Conservation (phyloP, 2,113 vertebrate species). For the Asarcornis scutulata region DNA sequence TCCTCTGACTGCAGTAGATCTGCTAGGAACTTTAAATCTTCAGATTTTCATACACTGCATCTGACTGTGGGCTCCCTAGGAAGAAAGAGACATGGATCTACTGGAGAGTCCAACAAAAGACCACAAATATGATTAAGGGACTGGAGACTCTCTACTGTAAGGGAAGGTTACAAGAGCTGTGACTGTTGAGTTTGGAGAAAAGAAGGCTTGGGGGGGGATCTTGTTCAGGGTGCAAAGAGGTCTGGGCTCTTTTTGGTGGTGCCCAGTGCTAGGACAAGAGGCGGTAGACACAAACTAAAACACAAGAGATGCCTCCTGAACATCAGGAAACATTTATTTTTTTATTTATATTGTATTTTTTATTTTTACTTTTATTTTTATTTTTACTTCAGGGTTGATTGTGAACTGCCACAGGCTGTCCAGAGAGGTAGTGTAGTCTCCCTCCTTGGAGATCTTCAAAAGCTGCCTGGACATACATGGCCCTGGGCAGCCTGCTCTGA, state of each 20-base stretch:
- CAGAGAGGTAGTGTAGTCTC: neutral
- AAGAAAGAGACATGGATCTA: neutral
- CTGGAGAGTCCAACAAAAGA: neutral
- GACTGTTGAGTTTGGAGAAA: neutral
- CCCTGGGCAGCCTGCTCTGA: neutral
- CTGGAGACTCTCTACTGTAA: neutral
- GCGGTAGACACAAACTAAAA: no score
- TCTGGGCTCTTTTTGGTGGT: neutral
- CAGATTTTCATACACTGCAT: neutral
- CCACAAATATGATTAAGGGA: neutral
- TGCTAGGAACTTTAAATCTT: neutral
- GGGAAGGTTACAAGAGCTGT: neutral
- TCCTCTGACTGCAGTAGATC: fast-evolving
- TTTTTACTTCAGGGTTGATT: neutral
- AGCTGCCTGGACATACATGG: neutral
- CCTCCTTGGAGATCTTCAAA: neutral
- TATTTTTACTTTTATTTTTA: neutral
- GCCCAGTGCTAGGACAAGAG: neutral
- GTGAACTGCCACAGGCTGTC: neutral
- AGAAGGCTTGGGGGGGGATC: neutral
- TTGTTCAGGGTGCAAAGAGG: neutral
- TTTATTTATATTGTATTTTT: neutral
- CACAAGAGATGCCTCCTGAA: neutral
- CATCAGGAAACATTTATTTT: neutral
- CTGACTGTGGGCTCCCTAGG: neutral